A percentile compares a stretch with the other conserved stretches of the same genome.
Conservation (phyloP, 1,140 invertebrate genomes). For the Neotoxoptera formosana region DNA sequence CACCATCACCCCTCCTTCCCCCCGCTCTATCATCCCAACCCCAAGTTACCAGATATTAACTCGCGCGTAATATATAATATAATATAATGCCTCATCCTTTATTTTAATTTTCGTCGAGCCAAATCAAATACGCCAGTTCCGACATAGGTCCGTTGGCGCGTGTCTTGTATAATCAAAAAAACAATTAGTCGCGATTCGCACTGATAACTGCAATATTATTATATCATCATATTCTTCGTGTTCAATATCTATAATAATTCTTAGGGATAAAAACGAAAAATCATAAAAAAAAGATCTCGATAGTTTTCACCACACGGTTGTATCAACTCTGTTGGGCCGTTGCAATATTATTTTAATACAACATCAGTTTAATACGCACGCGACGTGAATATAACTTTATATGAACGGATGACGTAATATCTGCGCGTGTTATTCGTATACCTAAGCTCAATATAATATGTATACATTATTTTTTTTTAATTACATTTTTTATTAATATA, state of each 20-base stretch:
- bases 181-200: not conserved
- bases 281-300: not conserved
- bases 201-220: not conserved
- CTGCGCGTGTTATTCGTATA: not conserved
- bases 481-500: not conserved
- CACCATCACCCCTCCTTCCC: not conserved
- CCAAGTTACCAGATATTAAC: not conserved
- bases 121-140: not conserved
- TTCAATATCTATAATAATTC: not conserved
- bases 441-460: conserved; percentile 15
- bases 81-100: not conserved
- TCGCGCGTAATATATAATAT: conserved; percentile 29
- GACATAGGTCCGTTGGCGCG: not conserved
- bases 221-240: not conserved
- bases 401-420: not conserved
- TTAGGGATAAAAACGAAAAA: not conserved
- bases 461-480: conserved; percentile 6
- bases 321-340: not conserved
- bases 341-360: conserved; percentile 19
- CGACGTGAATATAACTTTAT: not conserved
- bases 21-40: not conserved
- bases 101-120: not conserved
- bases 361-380: not conserved
- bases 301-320: conserved; percentile 1
- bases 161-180: not conserved